Conservation (phyloP, 2,113 vertebrate species). For the Anarrhichthys ocellatus region DNA sequence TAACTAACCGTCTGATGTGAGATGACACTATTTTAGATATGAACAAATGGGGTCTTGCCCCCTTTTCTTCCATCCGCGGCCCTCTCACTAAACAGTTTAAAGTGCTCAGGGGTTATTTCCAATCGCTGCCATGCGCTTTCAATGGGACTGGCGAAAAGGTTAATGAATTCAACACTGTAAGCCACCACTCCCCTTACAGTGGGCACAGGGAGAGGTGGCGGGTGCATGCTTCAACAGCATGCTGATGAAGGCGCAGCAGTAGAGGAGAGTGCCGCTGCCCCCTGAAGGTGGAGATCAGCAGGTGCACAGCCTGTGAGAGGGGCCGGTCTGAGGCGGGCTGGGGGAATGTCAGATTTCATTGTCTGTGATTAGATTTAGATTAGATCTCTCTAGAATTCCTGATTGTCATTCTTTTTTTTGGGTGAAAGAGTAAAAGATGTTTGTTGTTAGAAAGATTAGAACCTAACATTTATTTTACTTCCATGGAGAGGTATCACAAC, state of each 20-base stretch:
- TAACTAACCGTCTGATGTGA: constrained; percentile 73
- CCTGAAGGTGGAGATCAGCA: constrained; percentile 63
- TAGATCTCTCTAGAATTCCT: neutral
- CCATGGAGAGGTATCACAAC: neutral
- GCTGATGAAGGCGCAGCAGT: constrained; percentile 53
- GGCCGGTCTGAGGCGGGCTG: neutral
- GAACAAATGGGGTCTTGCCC: constrained; percentile 61
- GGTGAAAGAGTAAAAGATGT: neutral
- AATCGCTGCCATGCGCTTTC: constrained; percentile 51
- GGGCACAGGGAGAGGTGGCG: constrained; percentile 37
- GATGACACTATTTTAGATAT: constrained; percentile 70
- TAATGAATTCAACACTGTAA: constrained; percentile 76
- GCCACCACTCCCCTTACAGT: constrained; percentile 70
- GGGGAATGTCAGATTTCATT: constrained; percentile 7
- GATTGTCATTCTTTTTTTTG: neutral
- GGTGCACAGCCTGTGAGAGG: constrained; percentile 36
- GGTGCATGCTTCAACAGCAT: constrained; percentile 43
- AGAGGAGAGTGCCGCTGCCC: constrained; percentile 76
- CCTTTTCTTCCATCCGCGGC: neutral
- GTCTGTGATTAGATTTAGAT: neutral
- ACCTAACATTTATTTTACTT: neutral
- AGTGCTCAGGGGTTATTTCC: constrained; percentile 50
- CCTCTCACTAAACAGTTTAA: constrained; percentile 60
- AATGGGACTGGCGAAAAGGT: constrained; percentile 77
- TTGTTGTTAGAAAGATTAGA: neutral